Base-by-base conservation (phyloP, 2,888 invertebrate genomes). In the Megalurothrips usitatus region DNA sequence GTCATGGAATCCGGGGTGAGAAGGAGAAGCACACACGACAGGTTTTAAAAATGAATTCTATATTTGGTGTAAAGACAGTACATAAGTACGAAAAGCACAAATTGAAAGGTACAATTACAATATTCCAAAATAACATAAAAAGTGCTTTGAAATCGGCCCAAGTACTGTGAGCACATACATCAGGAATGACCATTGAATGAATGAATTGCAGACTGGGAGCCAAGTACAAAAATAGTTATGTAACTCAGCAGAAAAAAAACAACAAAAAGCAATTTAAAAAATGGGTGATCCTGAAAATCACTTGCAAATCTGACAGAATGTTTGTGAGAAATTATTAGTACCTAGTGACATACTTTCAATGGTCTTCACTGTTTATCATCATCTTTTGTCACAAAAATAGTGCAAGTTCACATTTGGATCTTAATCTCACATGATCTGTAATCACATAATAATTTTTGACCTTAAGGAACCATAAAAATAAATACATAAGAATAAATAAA, bases 221-320 rank as follows among this genome's bases (percentile, higher is more conserved):
- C 26, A 75, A 75, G 68, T 75, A 75, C 26, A 75, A 75, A 75
- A 75, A 75, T 75, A 75, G 11, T 26, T 26, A 75, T 75, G 26
- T 26, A 75, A 75, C 68, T 10, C 68, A 12, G 26, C 2, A 68
- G n/a, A 23, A 11, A 68, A 63, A 52, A 14, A 14, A 11, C 11
- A 11, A 52, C 14, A 1, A 3, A 68, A 68, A n/a, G 68, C 11
- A 68, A 68, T 68, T 23, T 1, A 58, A 52, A 52, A 52, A 12
- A 52, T 52, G 1, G n/a, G 34, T 4, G 6, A 43, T 43, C 34
- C 34, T 43, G 34, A 43, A 4, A 6, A 43, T n/a, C n/a, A n/a
- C n/a, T n/a, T n/a, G n/a, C n/a, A n/a, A n/a, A n/a, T n/a, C n/a
- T n/a, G n/a, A n/a, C n/a, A n/a, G n/a, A n/a, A n/a, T n/a, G n/a